Evolutionary conservation across 2,113 vertebrate species (phyloP).

Genomic region (Bambusicola thoracicus): DNA sequence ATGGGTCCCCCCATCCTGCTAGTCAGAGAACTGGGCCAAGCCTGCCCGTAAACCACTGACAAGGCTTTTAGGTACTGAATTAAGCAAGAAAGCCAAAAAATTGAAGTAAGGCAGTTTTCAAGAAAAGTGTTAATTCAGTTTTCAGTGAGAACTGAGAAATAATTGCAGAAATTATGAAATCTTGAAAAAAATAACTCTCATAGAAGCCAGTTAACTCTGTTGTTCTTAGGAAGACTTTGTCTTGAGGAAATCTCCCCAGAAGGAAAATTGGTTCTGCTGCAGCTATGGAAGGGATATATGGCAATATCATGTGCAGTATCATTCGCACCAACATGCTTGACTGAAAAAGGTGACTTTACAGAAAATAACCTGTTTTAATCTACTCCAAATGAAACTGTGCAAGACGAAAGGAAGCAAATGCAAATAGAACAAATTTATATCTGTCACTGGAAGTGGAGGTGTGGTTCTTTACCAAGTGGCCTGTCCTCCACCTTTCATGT

Average conservation of each 20-base stretch:
- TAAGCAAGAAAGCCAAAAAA: not conserved
- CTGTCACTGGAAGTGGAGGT: not conserved
- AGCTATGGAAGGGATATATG: not conserved
- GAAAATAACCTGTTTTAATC: not conserved
- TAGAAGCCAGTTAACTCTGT: no score
- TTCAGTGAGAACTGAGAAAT: not conserved
- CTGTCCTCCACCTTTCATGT: not conserved
- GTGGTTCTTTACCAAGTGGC: not conserved
- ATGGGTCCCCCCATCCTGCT: no score
- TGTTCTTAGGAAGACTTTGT: not conserved
- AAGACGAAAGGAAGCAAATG: not conserved
- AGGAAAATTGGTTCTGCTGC: not conserved
- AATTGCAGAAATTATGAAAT: not conserved
- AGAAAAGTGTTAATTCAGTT: not conserved
- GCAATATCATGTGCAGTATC: not conserved
- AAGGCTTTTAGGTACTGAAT: not conserved
- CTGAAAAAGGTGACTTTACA: not conserved
- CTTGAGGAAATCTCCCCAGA: not conserved
- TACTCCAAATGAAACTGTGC: not conserved
- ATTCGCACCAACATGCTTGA: not conserved
- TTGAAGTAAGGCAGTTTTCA: not conserved
- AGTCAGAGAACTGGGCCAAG: no score
- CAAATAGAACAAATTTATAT: not conserved
- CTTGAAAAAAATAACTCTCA: not conserved
- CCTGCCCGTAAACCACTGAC: no score